These are phyloP conservation scores for Colistium nudipinnis DNA, from an alignment of 2,113 vertebrate species.

Conservation along the genomic window DNA sequence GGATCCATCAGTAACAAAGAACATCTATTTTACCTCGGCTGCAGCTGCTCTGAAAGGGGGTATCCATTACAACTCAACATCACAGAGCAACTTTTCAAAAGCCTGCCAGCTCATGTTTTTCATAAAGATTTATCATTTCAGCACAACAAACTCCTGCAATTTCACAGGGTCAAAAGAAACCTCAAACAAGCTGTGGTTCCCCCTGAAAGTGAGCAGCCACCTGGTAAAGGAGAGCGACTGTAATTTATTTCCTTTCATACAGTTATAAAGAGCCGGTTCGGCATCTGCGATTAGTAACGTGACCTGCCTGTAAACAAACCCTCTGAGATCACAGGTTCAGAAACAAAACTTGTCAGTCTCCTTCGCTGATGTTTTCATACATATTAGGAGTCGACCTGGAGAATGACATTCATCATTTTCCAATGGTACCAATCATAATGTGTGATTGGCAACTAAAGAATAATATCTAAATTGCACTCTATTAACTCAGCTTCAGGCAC, in stretches of 20 bases:
- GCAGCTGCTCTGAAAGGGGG: conserved; percentile 18
- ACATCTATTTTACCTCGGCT: conserved; percentile 28
- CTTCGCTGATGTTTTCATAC: too few species aligned
- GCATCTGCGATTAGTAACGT: conserved; percentile 27
- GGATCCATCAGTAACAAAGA: too few species aligned
- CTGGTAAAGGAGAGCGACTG: conserved; percentile 31
- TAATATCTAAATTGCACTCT: too few species aligned
- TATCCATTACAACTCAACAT: conserved; percentile 60
- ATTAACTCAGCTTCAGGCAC: too few species aligned
- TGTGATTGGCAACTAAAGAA: too few species aligned
- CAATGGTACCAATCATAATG: too few species aligned
- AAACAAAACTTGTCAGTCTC: too few species aligned
- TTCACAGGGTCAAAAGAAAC: conserved; percentile 63
- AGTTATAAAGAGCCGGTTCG: conserved; percentile 22
- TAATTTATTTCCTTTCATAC: conserved; percentile 25
- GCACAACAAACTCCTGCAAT: conserved; percentile 47
- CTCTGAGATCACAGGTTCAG: conserved; percentile 17
- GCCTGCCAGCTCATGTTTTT: conserved; percentile 60
- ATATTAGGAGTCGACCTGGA: too few species aligned
- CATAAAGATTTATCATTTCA: conserved; percentile 55
- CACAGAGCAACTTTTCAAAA: conserved; percentile 58
- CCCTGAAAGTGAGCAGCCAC: conserved; percentile 37
- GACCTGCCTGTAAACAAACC: conserved; percentile 18
- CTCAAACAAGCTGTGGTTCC: conserved; percentile 53
- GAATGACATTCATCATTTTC: too few species aligned